These are phyloP conservation scores for Lutraria rhynchaena DNA, from an alignment of 1,140 invertebrate species.

Conservation along the genomic window DNA sequence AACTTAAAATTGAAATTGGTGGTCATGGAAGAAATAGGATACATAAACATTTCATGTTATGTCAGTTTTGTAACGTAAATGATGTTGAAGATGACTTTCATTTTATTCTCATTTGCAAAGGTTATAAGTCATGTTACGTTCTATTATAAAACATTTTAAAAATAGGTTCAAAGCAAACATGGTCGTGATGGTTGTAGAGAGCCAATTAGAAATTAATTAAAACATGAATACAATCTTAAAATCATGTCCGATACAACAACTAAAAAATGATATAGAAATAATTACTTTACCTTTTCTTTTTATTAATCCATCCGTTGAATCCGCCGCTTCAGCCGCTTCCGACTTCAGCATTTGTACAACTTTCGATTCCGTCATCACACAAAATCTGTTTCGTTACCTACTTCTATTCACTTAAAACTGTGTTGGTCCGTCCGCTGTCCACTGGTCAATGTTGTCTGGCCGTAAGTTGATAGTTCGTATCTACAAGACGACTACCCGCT, in stretches of 20 bases:
- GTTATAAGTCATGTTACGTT: no score
- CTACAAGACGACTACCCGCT: not conserved
- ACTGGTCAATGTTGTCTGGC: not conserved
- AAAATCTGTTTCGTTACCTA: not conserved
- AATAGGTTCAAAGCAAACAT: no score
- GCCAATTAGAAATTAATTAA: no score
- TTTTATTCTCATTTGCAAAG: no score
- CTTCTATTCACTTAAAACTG: not conserved
- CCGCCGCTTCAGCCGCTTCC: conserved; percentile 41
- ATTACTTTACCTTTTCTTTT: conserved; percentile 22
- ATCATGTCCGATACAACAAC: not conserved
- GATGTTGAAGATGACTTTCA: no score
- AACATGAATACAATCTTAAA: not conserved
- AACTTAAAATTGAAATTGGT: no score
- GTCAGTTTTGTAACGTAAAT: no score
- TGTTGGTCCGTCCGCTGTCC: not conserved
- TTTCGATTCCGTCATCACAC: not conserved
- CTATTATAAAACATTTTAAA: no score
- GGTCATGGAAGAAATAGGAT: no score
- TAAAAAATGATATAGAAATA: not conserved
- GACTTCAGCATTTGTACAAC: not conserved
- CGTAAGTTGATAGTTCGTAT: not conserved
- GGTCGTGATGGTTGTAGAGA: no score
- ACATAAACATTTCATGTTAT: no score
- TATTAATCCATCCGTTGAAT: conserved; percentile 60